Conservation (phyloP, 2,113 vertebrate species). For the Calidris pugnax region DNA sequence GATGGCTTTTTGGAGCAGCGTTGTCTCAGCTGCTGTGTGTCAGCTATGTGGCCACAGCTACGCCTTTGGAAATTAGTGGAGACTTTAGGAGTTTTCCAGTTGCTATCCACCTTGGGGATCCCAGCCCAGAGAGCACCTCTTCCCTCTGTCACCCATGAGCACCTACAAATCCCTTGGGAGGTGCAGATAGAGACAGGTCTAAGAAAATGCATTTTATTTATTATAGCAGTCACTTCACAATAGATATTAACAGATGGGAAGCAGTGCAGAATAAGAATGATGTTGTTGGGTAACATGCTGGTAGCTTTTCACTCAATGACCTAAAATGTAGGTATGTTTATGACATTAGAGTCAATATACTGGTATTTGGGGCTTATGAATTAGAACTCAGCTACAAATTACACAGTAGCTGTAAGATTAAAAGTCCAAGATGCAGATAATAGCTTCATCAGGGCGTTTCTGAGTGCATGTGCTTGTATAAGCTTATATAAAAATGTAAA, state of each 20-base stretch:
- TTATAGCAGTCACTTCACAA: background rate
- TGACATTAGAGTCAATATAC: background rate
- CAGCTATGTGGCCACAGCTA: background rate
- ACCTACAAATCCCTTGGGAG: background rate
- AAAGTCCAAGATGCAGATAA: background rate
- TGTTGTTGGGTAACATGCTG: background rate
- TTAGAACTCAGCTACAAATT: background rate
- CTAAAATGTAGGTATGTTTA: background rate
- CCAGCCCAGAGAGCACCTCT: background rate
- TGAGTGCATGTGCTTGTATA: background rate
- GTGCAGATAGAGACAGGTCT: background rate
- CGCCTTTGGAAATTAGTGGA: background rate
- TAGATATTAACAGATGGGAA: constrained; percentile 14
- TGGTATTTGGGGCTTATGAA: background rate
- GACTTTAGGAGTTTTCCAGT: background rate
- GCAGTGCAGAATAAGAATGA: background rate
- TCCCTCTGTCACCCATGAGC: rapidly evolving
- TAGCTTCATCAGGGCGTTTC: background rate
- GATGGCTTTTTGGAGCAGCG: background rate
- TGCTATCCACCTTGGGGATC: background rate
- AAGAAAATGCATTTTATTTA: constrained; percentile 8
- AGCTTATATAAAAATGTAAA: background rate
- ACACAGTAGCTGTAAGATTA: background rate
- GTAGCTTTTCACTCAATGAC: background rate
- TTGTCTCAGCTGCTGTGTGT: background rate